Evolutionary conservation across 2,113 vertebrate species (phyloP).

Genomic region (Antechinus flavipes): DNA sequence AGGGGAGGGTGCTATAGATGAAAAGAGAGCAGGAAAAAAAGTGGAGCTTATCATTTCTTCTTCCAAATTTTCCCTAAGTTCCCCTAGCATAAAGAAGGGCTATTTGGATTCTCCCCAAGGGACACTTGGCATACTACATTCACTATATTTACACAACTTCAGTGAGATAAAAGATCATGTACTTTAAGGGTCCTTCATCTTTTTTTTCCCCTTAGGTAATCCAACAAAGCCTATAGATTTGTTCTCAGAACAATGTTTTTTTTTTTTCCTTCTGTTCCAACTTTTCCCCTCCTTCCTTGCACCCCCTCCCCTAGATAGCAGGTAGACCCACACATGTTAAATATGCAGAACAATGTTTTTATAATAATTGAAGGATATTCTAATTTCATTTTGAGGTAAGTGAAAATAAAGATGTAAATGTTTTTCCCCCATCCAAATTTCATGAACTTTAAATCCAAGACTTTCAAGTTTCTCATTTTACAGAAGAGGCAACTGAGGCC

Average conservation of each 20-base stretch:
- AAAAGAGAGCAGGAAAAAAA: not conserved
- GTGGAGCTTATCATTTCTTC: not conserved
- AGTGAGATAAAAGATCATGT: not conserved
- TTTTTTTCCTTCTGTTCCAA: too few relatives aligned
- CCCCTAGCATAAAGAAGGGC: not conserved
- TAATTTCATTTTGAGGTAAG: not conserved
- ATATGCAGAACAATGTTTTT: not conserved
- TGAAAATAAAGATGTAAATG: not conserved
- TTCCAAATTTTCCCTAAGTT: not conserved
- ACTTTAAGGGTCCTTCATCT: not conserved
- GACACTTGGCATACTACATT: not conserved
- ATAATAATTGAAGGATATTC: not conserved
- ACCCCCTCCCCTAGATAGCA: too few relatives aligned
- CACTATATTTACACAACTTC: slow-evolving; percentile 12
- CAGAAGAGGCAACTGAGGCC: not conserved
- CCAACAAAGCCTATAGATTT: not conserved
- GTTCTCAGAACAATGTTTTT: not conserved
- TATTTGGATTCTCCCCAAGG: not conserved
- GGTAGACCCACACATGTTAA: too few relatives aligned
- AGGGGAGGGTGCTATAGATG: not conserved
- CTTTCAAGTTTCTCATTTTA: not conserved
- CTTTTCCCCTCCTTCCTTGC: too few relatives aligned
- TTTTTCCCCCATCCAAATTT: not conserved
- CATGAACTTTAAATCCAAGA: not conserved
- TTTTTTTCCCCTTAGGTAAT: not conserved